Evolutionary conservation across 53 echinoderm and acorn worm genomes (phyloP).

Genomic region (Holothuria leucospilota): DNA sequence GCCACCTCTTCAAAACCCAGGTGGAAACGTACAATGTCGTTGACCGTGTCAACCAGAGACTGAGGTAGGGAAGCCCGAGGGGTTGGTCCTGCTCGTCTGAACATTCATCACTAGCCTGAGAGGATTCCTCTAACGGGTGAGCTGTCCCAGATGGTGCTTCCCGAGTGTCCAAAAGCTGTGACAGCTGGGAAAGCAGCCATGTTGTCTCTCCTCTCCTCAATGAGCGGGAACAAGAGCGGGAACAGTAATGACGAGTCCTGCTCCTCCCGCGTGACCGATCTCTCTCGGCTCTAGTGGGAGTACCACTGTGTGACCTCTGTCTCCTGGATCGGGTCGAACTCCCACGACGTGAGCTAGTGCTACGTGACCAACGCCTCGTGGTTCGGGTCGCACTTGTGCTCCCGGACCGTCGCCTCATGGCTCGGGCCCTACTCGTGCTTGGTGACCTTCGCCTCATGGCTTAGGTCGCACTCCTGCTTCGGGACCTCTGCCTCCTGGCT

Average conservation of each 20-base stretch:
- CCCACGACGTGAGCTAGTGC: background rate
- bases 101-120: background rate
- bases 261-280: background rate
- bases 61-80: background rate
- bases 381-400: background rate
- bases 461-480: background rate
- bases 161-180: background rate
- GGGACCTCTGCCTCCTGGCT: background rate
- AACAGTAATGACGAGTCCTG: background rate
- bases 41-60: background rate
- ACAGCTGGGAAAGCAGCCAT: constrained; percentile 25
- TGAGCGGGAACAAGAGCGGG: background rate
- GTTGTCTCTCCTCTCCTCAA: background rate
- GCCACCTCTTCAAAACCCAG: background rate
- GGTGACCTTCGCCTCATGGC: background rate
- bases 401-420: background rate
- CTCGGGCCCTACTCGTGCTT: background rate
- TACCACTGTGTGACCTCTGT: background rate
- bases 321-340: background rate
- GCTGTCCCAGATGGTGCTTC: background rate
- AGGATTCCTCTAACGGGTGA: background rate
- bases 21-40: background rate
- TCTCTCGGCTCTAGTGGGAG: background rate
- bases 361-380: background rate
- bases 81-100: background rate